These are phyloP conservation scores for Meiosimyza platycephala DNA, from an alignment of 2,888 invertebrate genomes.

Conservation along the genomic window DNA sequence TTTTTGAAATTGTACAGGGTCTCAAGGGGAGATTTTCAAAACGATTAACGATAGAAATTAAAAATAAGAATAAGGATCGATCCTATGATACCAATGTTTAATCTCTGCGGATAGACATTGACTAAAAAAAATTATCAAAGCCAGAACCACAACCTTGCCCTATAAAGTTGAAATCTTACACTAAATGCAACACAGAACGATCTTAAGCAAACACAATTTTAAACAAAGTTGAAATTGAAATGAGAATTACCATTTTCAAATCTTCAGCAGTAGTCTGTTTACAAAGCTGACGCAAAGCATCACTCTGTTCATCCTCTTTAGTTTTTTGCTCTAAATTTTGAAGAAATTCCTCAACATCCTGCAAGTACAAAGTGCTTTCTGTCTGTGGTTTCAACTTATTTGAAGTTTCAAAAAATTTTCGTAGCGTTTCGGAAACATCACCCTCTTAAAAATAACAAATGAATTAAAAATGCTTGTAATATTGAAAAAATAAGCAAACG, in stretches of 20 bases:
- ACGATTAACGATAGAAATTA: too few species aligned
- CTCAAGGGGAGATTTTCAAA: too few species aligned
- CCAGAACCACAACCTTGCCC: too few species aligned
- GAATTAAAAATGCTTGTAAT: neutral
- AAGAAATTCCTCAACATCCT: slow-evolving; percentile 82
- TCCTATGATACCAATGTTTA: too few species aligned
- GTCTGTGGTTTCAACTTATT: slow-evolving; percentile 71
- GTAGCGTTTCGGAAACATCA: slow-evolving; percentile 89
- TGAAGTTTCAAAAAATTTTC: slow-evolving; percentile 79
- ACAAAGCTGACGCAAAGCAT: slow-evolving; percentile 79
- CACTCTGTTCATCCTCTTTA: slow-evolving; percentile 87
- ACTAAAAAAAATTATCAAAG: too few species aligned
- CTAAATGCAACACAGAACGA: too few species aligned
- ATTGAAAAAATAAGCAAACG: neutral
- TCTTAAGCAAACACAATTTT: neutral
- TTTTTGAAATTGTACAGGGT: too few species aligned
- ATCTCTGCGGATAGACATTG: too few species aligned
- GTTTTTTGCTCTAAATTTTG: slow-evolving; percentile 79
- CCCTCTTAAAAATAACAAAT: slow-evolving; percentile 63
- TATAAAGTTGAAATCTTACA: too few species aligned
- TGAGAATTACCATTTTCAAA: slow-evolving; percentile 74
- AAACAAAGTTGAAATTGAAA: neutral
- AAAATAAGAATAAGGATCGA: too few species aligned
- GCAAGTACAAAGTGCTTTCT: slow-evolving; percentile 78
- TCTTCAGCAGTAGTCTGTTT: slow-evolving; percentile 84